Evolutionary conservation across 2,888 invertebrate genomes (phyloP), one percentile per base, ranked within the genome.

Genomic region (Hydroisotoma schaefferi): DNA sequence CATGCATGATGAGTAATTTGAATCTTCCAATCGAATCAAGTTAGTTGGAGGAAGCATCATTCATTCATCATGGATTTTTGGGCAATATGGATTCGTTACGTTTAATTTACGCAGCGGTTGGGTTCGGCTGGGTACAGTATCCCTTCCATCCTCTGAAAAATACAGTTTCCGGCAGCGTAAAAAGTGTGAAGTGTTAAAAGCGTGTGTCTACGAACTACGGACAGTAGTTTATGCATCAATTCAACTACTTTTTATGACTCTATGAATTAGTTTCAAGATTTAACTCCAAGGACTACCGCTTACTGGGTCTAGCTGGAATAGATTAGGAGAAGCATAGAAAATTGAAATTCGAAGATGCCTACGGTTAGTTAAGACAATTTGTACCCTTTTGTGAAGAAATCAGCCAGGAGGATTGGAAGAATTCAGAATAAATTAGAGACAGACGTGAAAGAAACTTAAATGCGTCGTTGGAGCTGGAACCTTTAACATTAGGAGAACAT

Each of bases 141-240:
- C n/a, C n/a, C n/a, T n/a, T n/a, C n/a, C n/a, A n/a, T n/a, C n/a
- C n/a, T n/a, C n/a, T n/a, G n/a, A n/a, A 22, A 23, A 12, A 46
- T 12, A 10, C 53, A 53, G 43, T 53, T 53, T 53, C 53, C 53
- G 53, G 53, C 53, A n/a, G 27, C 18, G 52, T 29, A 15, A 52
- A 33, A 49, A 37, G 51, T 52, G 29, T 20, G 22, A 29, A 53
- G 53, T 53, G 53, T 53, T 38, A 53, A 53, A 52, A 53, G 15
- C 29, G 38, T n/a, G 43, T 20, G 37, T 38, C 40, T 48, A 28
- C 18, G 23, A 28, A 23, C 52, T 33, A 46, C 22, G 22, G 22
- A 46, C 6, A 46, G 46, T 6, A 25, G 46, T 46, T 53, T 18
- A 23, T 33, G 27, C 40, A 40, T 53, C 29, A 40, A 53, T 52